Percentiles rank a stretch among this genome's conserved stretches.
phyloP scores from a whole-genome alignment of 2,113 vertebrate genomes.

The Camelus dromedarius region DNA sequence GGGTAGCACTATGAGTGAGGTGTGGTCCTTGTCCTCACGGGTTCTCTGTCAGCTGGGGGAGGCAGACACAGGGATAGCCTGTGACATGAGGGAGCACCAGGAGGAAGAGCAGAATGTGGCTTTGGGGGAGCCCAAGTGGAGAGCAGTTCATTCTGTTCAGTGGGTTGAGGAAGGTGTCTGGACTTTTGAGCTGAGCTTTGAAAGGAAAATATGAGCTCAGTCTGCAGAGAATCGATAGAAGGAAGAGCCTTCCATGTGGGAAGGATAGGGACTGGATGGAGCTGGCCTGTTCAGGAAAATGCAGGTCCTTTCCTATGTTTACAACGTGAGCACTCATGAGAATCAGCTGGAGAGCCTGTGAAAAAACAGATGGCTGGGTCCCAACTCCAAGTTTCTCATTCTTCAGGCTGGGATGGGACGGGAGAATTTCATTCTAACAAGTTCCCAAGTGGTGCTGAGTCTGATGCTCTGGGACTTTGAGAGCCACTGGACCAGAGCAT shows the following conservation, averaged over 20 bases:
- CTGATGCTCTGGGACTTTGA: background rate
- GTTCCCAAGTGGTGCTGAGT: background rate
- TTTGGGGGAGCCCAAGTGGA: background rate
- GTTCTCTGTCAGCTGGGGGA: background rate
- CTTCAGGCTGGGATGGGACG: background rate
- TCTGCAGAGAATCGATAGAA: background rate
- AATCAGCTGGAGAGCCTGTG: background rate
- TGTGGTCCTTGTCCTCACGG: background rate
- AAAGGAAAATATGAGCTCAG: background rate
- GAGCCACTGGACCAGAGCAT: background rate
- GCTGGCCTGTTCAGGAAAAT: background rate
- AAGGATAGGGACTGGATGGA: background rate
- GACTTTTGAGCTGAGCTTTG: background rate
- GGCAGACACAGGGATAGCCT: background rate
- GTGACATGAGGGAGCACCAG: background rate
- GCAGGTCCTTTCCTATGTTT: background rate
- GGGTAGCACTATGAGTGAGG: background rate
- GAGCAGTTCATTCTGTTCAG: background rate
- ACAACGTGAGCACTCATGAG: background rate
- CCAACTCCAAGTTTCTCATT: background rate
- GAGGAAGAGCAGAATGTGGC: background rate
- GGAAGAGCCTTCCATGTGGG: background rate
- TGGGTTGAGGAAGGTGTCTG: background rate
- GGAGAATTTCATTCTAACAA: background rate
- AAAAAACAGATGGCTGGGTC: background rate